Base-by-base conservation (phyloP, 35 echinoderm and acorn worm genomes). In the Heliocidaris tuberculata region DNA sequence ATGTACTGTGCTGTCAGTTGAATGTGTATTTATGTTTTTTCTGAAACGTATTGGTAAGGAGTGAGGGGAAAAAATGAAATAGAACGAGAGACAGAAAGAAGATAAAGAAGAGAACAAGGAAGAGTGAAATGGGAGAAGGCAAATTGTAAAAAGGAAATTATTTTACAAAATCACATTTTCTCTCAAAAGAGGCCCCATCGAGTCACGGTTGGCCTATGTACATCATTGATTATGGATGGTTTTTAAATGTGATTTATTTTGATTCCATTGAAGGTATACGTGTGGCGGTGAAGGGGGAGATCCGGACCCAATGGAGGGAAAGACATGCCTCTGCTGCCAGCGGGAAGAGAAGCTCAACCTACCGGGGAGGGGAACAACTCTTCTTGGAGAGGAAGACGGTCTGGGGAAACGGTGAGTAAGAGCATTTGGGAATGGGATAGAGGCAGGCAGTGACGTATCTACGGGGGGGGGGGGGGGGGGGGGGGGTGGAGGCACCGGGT, bases 351-450 rank as follows among this genome's bases (percentile, higher is more conserved):
- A 96, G 97, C 1, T 96, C 97, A 31, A 92, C 94, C 2, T 93
- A 96, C 24, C 94, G 96, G 71, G 97, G 98, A 15, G 86, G 93
- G 15, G 98, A 99, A 87, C 97, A 95, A 50, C 97, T 96, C 32
- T 29, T 99, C 13, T 95, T 93, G 93, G 95, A 97, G 70, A 88
- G 96, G n/a, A 92, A 88, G 59, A 99, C 98, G 6, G 95, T 99
- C 35, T 99, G 98, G 98, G 98, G 98, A 32, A 99, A 96, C 95
- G 98, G 98, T 99, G 95, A 94, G 94, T 48, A n/a, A n/a, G n/a
- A n/a, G 35, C 35, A 52, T 10, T 52, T 13, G 50, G 50, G 50
- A 0, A 52, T 52, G 50, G 50, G 50, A 10, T 42, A 42, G 35
- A 42, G 35, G 35, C 35, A 42, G 35, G 12, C 50, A 52, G 50